Percentiles rank a stretch among this genome's conserved stretches.
Evolutionary conservation across 2,888 invertebrate genomes (phyloP).

Genomic region (Sphecodes monilicornis): DNA sequence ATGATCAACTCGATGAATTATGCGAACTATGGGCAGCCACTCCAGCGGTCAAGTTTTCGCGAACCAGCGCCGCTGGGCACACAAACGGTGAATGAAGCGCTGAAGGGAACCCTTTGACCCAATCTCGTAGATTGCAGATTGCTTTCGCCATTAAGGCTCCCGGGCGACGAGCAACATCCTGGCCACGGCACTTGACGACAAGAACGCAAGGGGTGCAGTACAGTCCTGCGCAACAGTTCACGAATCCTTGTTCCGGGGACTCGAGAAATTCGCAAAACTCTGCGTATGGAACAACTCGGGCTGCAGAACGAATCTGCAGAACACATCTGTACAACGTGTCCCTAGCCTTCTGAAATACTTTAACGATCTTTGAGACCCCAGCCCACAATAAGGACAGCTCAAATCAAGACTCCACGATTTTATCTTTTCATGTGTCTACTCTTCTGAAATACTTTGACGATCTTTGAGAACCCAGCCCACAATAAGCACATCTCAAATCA

Average conservation of each 20-base stretch:
- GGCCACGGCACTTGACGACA: conserved; percentile 22
- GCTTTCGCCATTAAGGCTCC: conserved; percentile 44
- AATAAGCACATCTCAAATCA: too few relatives aligned
- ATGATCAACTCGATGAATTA: neutral
- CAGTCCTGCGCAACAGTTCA: conserved; percentile 12
- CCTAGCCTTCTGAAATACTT: too few relatives aligned
- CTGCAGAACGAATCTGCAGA: neutral
- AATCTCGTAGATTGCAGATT: conserved; percentile 51
- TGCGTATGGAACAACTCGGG: neutral
- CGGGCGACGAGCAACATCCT: conserved; percentile 26
- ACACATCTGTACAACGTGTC: too few relatives aligned
- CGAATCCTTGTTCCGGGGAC: neutral
- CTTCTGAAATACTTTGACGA: too few relatives aligned
- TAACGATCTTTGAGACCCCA: neutral
- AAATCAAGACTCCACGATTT: neutral
- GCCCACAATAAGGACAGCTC: neutral
- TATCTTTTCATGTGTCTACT: too few relatives aligned
- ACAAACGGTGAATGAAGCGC: conserved; percentile 33
- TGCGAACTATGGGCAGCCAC: neutral
- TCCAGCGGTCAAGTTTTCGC: conserved; percentile 43
- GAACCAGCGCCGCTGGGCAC: conserved; percentile 19
- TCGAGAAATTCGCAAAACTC: neutral
- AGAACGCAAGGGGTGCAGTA: conserved; percentile 7
- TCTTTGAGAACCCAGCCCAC: too few relatives aligned
- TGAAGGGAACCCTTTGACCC: conserved; percentile 48